Conservation (phyloP, 2,888 invertebrate genomes). For the Therioaphis trifolii region DNA sequence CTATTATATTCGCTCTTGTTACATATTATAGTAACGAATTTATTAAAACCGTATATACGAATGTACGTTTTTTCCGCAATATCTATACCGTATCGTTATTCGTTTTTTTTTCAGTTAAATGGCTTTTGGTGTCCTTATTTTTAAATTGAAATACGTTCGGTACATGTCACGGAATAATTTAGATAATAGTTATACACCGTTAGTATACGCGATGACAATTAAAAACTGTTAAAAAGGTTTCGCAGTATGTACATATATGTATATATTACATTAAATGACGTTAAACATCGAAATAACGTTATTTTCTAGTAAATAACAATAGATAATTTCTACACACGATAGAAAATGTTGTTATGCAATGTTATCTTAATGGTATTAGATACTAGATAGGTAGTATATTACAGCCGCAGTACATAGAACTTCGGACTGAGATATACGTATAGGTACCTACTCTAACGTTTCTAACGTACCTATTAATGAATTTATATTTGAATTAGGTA, state of each 20-base stretch:
- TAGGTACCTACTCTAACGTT: too few relatives aligned
- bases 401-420: too few relatives aligned
- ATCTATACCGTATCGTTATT: neutral
- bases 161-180: slow-evolving; percentile 45
- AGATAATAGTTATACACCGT: too few relatives aligned
- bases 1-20: neutral
- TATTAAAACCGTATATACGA: slow-evolving; percentile 36
- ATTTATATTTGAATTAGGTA: too few relatives aligned
- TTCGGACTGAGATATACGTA: too few relatives aligned
- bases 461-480: neutral
- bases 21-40: slow-evolving; percentile 28
- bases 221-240: slow-evolving; percentile 2
- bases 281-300: neutral
- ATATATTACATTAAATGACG: neutral
- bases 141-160: slow-evolving; percentile 17
- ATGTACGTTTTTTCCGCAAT: neutral
- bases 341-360: neutral
- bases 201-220: neutral
- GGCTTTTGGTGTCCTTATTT: neutral
- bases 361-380: neutral
- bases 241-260: too few relatives aligned
- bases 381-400: too few relatives aligned
- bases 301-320: slow-evolving; percentile 9
- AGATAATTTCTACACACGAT: neutral
- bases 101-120: neutral